A percentile compares a stretch with the other conserved stretches of the same genome.
phyloP scores from a whole-genome alignment of 1,140 invertebrate species.

The Calliopsis andreniformis region DNA sequence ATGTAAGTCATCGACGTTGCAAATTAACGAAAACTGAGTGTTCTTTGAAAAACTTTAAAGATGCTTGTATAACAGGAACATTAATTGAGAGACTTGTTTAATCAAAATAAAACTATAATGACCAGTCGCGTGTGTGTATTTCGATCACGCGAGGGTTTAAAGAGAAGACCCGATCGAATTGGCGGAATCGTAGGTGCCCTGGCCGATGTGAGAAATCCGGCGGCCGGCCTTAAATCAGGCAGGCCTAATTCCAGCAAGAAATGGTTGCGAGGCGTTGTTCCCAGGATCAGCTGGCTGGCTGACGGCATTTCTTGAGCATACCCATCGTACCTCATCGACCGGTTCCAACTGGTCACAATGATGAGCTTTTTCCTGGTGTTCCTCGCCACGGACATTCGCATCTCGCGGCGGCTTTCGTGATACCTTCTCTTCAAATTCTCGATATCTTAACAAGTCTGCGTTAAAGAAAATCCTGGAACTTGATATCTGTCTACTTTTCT shows the following conservation, averaged over 20 bases:
- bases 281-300: constrained; percentile 80
- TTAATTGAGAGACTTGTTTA: no score
- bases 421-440: background rate
- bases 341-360: constrained; percentile 65
- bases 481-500: background rate
- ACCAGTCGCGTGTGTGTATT: no score
- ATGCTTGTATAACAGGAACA: no score
- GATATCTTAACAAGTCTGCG: background rate
- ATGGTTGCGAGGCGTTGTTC: constrained; percentile 77
- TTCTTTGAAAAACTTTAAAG: no score
- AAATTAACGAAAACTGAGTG: no score
- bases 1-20: no score
- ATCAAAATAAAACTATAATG: no score
- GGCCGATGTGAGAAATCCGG: constrained; percentile 76
- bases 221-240: constrained; percentile 79
- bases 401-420: constrained; percentile 3
- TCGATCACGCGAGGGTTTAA: constrained; percentile 13
- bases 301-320: constrained; percentile 79
- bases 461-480: background rate
- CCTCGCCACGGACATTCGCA: background rate
- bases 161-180: constrained; percentile 20
- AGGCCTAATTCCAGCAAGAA: constrained; percentile 80
- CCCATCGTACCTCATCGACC: constrained; percentile 76
- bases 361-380: constrained; percentile 51
- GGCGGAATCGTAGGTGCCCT: constrained; percentile 50